These are phyloP conservation scores for Hyperoplus lanceolatus DNA, from an alignment of 2,797 vertebrate species.

Conservation along the genomic window DNA sequence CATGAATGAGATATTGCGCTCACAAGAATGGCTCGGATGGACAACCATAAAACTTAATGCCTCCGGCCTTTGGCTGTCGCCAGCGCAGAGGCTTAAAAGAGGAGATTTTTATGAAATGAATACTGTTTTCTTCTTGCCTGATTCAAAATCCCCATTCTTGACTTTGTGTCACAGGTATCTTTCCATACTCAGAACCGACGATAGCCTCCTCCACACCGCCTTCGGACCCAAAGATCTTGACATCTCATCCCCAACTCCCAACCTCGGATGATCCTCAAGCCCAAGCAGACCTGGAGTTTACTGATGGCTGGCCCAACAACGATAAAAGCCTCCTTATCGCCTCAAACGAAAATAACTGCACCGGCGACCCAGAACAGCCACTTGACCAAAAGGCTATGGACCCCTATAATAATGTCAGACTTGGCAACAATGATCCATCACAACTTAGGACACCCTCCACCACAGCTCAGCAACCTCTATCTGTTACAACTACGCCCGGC, in stretches of 20 bases:
- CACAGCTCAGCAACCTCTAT: fast-evolving
- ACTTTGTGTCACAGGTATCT: neutral
- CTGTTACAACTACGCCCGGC: neutral
- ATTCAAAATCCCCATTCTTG: neutral
- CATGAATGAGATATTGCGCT: no score
- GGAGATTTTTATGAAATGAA: neutral
- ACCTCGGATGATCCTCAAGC: slow-evolving; percentile 1
- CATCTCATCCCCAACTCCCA: neutral
- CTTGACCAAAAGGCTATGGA: neutral
- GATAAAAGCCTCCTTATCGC: neutral
- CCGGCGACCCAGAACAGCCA: neutral
- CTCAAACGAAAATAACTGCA: neutral
- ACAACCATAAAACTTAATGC: no score
- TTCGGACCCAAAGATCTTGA: neutral
- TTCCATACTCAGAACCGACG: slow-evolving; percentile 16
- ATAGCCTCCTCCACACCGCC: fast-evolving
- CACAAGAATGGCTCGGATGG: no score
- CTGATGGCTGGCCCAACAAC: neutral
- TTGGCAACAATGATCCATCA: neutral
- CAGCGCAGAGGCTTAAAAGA: no score
- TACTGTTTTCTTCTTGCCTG: neutral
- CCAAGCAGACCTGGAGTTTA: neutral
- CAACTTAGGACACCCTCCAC: neutral
- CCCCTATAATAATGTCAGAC: slow-evolving; percentile 35
- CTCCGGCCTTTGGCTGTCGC: no score